Conservation (phyloP, 2,888 invertebrate species). For the Macrophya annulata region DNA sequence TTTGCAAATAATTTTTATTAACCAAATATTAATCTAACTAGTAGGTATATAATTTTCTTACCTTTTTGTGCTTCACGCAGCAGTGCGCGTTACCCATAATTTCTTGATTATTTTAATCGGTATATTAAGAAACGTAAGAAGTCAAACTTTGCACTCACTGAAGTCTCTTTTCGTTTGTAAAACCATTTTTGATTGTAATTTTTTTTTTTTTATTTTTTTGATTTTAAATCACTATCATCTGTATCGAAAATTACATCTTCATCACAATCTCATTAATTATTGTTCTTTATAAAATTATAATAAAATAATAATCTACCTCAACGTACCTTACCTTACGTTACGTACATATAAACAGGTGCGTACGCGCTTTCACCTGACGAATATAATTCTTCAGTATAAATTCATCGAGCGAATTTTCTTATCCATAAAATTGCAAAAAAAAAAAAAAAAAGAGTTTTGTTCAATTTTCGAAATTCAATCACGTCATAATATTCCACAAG, state of each 20-base stretch:
- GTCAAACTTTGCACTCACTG: slow-evolving; percentile 26
- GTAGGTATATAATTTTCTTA: slow-evolving; percentile 31
- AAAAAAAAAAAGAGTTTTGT: background rate
- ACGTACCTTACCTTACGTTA: background rate
- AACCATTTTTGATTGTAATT: background rate
- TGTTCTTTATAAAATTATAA: background rate
- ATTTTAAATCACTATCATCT: background rate
- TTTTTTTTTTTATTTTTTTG: background rate
- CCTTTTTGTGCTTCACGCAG: slow-evolving; percentile 50
- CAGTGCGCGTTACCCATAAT: slow-evolving; percentile 53
- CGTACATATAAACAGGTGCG: background rate
- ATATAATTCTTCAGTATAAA: background rate
- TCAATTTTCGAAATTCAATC: background rate
- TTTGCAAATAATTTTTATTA: background rate
- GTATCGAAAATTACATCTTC: background rate
- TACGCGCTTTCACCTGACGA: slow-evolving; percentile 39
- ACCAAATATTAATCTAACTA: background rate
- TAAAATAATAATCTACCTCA: background rate
- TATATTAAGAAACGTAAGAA: background rate
- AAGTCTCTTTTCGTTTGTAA: background rate
- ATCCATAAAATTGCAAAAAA: background rate
- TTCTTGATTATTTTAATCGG: background rate
- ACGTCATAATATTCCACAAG: background rate
- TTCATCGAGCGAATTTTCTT: background rate
- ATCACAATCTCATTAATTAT: background rate